Evolutionary conservation across 2,888 invertebrate species (phyloP).

Genomic region (Chydorus sphaericus): DNA sequence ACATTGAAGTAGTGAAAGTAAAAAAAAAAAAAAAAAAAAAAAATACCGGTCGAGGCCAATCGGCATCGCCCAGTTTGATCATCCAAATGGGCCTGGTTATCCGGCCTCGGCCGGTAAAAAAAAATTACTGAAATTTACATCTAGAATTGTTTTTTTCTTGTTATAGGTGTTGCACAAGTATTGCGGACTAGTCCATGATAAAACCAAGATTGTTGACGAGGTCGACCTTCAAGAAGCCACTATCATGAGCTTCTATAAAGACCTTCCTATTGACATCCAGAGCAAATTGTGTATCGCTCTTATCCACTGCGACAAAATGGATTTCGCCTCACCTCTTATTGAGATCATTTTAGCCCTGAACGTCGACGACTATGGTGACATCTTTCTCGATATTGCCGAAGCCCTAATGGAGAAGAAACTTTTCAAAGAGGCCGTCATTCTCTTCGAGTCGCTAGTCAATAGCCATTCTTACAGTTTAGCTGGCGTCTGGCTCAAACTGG

Average conservation of each 20-base stretch:
- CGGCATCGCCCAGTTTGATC: too few species aligned
- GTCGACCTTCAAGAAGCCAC: constrained; percentile 24
- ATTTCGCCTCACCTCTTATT: background rate
- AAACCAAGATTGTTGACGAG: constrained; percentile 40
- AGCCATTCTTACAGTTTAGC: background rate
- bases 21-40: too few species aligned
- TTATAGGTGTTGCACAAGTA: constrained; percentile 56
- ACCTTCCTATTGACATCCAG: constrained; percentile 59
- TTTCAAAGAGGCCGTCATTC: background rate
- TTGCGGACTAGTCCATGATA: constrained; percentile 51
- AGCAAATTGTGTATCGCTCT: constrained; percentile 67
- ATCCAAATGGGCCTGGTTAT: too few species aligned
- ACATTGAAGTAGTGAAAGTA: constrained; percentile 21
- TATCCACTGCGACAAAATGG: constrained; percentile 36
- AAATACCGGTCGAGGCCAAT: too few species aligned
- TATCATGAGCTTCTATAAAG: background rate
- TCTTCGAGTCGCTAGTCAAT: background rate
- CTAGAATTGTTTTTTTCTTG: constrained; percentile 32
- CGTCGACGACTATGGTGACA: constrained; percentile 66
- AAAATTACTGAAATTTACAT: too few species aligned
- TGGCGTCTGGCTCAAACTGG: background rate
- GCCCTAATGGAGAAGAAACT: constrained; percentile 55
- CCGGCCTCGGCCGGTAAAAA: too few species aligned
- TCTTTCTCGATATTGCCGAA: constrained; percentile 81
- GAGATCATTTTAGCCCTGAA: constrained; percentile 41